These are phyloP conservation scores for Euura lappo DNA, from an alignment of 1,140 invertebrate genomes.

Conservation along the genomic window DNA sequence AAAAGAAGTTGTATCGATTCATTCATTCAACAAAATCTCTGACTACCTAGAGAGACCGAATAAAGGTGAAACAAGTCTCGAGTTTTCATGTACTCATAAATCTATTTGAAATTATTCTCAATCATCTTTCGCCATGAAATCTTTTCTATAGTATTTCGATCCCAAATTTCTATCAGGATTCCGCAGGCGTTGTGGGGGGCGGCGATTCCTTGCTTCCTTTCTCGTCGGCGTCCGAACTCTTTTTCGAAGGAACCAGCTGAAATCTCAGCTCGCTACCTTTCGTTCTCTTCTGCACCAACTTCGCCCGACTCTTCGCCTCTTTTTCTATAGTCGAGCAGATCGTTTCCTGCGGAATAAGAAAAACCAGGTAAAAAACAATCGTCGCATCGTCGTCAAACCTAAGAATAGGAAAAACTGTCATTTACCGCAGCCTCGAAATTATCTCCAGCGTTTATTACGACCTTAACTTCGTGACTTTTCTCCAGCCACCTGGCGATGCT, in stretches of 20 bases:
- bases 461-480: slow-evolving; percentile 67
- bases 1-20: too few species aligned
- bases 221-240: neutral
- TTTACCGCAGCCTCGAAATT: slow-evolving; percentile 47
- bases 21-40: too few species aligned
- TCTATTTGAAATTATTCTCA: too few species aligned
- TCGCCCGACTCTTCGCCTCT: slow-evolving; percentile 50
- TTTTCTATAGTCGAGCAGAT: slow-evolving; percentile 62
- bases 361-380: slow-evolving; percentile 11
- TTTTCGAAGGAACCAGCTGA: slow-evolving; percentile 60
- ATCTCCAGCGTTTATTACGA: slow-evolving; percentile 62
- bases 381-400: too few species aligned
- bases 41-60: too few species aligned
- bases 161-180: neutral
- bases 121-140: neutral
- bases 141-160: neutral
- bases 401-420: neutral
- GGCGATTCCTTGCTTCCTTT: neutral
- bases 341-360: slow-evolving; percentile 59
- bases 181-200: neutral
- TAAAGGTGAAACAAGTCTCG: too few species aligned
- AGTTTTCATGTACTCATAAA: too few species aligned
- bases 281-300: slow-evolving; percentile 64
- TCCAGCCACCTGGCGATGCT: slow-evolving; percentile 68
- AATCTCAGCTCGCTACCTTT: slow-evolving; percentile 66